Conservation (phyloP, 1,140 invertebrate genomes). For the Mya arenaria region DNA sequence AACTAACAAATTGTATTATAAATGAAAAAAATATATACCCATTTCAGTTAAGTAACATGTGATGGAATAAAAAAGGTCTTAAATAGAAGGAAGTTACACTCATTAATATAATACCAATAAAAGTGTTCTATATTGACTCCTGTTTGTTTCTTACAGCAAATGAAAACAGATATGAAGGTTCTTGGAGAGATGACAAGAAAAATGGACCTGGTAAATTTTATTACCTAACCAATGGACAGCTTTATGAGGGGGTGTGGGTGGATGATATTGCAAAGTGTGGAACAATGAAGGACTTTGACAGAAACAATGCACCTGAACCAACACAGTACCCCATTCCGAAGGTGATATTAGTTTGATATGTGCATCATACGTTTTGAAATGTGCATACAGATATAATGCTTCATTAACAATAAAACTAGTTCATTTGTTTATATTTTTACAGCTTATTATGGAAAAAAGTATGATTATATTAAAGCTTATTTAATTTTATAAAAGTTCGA, state of each 20-base stretch:
- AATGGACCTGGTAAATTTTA: conserved; percentile 82
- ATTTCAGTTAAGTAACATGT: too few relatives aligned
- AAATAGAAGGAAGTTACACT: too few relatives aligned
- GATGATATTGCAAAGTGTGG: conserved; percentile 81
- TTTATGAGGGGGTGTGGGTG: conserved; percentile 81
- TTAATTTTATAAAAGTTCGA: background rate
- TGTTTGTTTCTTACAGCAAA: conserved; percentile 77
- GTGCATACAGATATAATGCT: background rate
- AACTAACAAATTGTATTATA: too few relatives aligned
- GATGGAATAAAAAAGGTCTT: too few relatives aligned
- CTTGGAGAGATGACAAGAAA: conserved; percentile 81
- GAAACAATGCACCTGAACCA: conserved; percentile 78
- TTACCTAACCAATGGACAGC: conserved; percentile 80
- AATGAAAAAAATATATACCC: too few relatives aligned
- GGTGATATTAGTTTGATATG: conserved; percentile 65
- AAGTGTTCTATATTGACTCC: too few relatives aligned
- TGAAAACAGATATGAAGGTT: conserved; percentile 81
- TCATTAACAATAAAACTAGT: too few relatives aligned
- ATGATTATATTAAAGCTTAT: background rate
- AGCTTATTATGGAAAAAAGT: background rate
- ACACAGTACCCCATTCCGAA: conserved; percentile 80
- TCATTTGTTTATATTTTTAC: background rate
- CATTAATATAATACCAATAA: too few relatives aligned
- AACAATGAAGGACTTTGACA: conserved; percentile 80
- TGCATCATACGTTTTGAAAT: background rate